Percentiles rank a stretch among this genome's conserved stretches.
Evolutionary conservation across 2,888 invertebrate species (phyloP).

Genomic region (Chrysina gloriosa): DNA sequence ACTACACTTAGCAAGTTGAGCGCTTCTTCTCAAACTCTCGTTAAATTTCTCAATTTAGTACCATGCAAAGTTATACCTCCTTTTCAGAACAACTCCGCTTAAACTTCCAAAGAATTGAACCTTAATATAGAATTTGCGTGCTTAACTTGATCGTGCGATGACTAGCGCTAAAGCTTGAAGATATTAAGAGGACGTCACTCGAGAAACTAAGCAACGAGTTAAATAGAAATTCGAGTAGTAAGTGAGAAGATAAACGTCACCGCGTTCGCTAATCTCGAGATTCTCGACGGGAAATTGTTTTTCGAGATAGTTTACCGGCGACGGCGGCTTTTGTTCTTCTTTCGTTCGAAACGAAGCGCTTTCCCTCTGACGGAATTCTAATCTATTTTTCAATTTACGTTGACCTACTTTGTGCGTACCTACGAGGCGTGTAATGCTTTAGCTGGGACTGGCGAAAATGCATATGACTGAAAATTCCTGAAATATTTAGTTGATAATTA

Average conservation of each 20-base stretch:
- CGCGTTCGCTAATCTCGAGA: slow-evolving; percentile 10
- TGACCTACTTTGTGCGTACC: slow-evolving; percentile 23
- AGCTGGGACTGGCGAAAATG: neutral
- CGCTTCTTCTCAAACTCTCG: too few relatives aligned
- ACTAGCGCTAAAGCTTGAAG: neutral
- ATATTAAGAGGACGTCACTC: neutral
- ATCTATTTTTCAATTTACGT: slow-evolving; percentile 29
- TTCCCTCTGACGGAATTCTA: slow-evolving; percentile 17
- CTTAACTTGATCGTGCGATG: neutral
- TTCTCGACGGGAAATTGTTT: slow-evolving; percentile 31
- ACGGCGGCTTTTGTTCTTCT: slow-evolving; percentile 21
- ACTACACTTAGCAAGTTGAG: too few relatives aligned
- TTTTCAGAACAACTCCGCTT: too few relatives aligned
- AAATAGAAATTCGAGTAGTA: slow-evolving; percentile 17
- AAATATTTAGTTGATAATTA: slow-evolving; percentile 22
- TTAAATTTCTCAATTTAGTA: too few relatives aligned
- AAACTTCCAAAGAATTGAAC: neutral
- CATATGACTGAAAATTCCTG: neutral
- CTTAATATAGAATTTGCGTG: neutral
- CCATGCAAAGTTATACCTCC: too few relatives aligned
- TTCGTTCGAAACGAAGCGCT: slow-evolving; percentile 14
- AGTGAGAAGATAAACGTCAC: slow-evolving; percentile 25
- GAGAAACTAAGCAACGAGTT: slow-evolving; percentile 14
- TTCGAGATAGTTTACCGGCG: neutral
- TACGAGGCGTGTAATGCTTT: slow-evolving; percentile 3